Conservation (phyloP, 2,113 vertebrate genomes). For the Rhabdomys dilectus region DNA sequence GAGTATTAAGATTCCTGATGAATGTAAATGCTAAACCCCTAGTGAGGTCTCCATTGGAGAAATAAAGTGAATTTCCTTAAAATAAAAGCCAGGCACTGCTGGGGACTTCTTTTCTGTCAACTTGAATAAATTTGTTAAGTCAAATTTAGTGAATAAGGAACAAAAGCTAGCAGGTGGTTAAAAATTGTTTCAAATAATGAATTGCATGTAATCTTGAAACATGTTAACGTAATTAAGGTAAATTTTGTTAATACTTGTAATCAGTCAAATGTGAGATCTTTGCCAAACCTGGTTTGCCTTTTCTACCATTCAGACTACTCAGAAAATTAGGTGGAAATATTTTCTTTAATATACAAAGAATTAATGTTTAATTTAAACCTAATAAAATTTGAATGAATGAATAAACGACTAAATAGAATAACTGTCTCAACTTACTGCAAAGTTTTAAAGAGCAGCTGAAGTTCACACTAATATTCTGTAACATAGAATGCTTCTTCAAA, state of each 20-base stretch:
- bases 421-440: too few relatives aligned
- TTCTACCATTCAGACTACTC: slow-evolving; percentile 22
- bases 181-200: slow-evolving; percentile 73
- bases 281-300: slow-evolving; percentile 65
- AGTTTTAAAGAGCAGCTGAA: background rate
- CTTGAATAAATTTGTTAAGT: slow-evolving; percentile 74
- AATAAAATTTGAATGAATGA: too few relatives aligned
- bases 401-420: too few relatives aligned
- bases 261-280: slow-evolving; percentile 48
- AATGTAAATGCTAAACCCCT: slow-evolving; percentile 62
- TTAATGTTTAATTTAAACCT: too few relatives aligned
- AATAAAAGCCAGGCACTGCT: slow-evolving; percentile 55
- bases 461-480: slow-evolving; percentile 14
- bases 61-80: slow-evolving; percentile 71
- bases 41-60: slow-evolving; percentile 64
- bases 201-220: slow-evolving; percentile 63
- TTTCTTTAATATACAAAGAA: too few relatives aligned
- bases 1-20: slow-evolving; percentile 63
- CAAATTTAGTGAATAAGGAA: slow-evolving; percentile 73
- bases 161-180: slow-evolving; percentile 73
- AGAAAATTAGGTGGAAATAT: slow-evolving; percentile 19
- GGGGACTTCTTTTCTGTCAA: slow-evolving; percentile 75
- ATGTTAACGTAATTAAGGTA: slow-evolving; percentile 74
- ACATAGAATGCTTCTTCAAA: background rate
- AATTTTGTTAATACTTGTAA: slow-evolving; percentile 72